Evolutionary conservation across 2,888 invertebrate species (phyloP), one percentile per base, ranked within the genome.

Genomic region (Latheticus oryzae): DNA sequence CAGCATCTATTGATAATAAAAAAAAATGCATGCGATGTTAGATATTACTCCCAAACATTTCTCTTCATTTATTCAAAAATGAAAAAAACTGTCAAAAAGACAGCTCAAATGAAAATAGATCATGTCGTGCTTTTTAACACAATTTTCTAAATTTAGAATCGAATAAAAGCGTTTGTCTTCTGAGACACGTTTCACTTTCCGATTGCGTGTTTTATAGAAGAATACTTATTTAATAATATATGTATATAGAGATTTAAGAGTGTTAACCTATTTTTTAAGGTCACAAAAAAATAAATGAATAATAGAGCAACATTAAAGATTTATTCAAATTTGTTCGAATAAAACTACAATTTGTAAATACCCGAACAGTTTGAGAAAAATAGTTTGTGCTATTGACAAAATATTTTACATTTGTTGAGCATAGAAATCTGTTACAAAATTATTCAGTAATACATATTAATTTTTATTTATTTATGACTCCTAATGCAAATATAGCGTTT

Each of bases 181-280:
- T 13, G 16, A 19, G 35, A 47, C 47, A 35, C 33, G 35, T 47
- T 47, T 47, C 33, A 16, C 35, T 47, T 47, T 35, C 42, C 33
- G 33, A 23, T 47, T 35, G 47, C 47, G 33, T 33, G 47, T 47
- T 47, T 33, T 28, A 1, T 32, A 16, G 33, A n/a, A n/a, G 23
- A 16, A 35, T 47, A 47, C 33, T 47, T 47, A 26, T 47, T 45
- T 47, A 47, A 47, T 47, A 47, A 47, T 47, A 47, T 24, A 21
- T 16, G 35, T 35, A 33, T 15, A 8, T 24, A 12, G 9, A 15
- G 15, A 24, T 47, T 45, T 19, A 37, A 8, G 37, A 16, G 15
- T 37, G 17, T 28, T 28, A 47, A 35, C 35, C 15, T 23, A 5
- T 24, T 24, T 16, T 15, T 35, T 33, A 23, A 40, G 15, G 16